phyloP scores from a whole-genome alignment of 2,888 invertebrate genomes.

The Laothoe populi region DNA sequence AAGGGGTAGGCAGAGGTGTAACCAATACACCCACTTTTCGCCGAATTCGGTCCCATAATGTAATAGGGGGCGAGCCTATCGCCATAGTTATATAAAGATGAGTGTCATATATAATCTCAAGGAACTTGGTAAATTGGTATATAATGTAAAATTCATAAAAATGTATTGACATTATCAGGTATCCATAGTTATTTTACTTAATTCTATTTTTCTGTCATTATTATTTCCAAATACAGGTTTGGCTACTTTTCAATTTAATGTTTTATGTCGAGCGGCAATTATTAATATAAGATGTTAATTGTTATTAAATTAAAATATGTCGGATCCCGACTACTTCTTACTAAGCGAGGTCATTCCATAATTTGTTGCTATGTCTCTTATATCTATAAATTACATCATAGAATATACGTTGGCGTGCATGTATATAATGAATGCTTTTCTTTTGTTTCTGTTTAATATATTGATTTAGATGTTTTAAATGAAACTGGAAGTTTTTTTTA shows the following conservation, averaged over 20 bases:
- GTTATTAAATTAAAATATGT: slow-evolving; percentile 2
- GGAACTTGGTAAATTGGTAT: too few relatives aligned
- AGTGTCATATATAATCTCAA: too few relatives aligned
- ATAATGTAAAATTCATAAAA: too few relatives aligned
- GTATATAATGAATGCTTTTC: background rate
- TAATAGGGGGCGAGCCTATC: too few relatives aligned
- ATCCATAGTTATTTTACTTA: too few relatives aligned
- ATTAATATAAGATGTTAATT: slow-evolving; percentile 5
- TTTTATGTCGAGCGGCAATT: background rate
- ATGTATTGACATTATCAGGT: too few relatives aligned
- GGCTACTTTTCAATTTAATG: background rate
- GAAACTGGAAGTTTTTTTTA: too few relatives aligned
- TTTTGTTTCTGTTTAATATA: background rate
- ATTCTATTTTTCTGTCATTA: background rate
- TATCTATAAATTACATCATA: background rate
- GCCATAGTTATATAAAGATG: too few relatives aligned
- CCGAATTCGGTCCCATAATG: too few relatives aligned
- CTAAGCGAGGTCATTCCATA: slow-evolving; percentile 6
- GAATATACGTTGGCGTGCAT: background rate
- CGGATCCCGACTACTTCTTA: background rate
- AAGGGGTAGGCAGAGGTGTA: too few relatives aligned
- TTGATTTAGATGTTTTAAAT: slow-evolving; percentile 8
- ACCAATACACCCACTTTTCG: too few relatives aligned
- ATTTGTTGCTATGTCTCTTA: slow-evolving; percentile 7
- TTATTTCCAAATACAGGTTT: background rate